Conservation (phyloP, 2,797 vertebrate species). For the Argentina silus region DNA sequence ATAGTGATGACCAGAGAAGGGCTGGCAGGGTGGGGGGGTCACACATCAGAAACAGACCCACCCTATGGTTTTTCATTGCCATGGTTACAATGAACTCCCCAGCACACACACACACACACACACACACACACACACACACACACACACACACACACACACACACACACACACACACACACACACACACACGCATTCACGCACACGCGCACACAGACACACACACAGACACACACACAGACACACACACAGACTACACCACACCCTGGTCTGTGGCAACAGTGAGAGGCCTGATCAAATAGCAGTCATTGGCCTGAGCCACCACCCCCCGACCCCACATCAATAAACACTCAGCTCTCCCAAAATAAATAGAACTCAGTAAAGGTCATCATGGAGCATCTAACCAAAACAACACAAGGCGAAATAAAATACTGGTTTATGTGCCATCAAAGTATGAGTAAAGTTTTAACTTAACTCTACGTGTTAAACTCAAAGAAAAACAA, state of each 20-base stretch:
- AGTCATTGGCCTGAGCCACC: constrained; percentile 37
- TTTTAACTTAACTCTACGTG: constrained; percentile 16
- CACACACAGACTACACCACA: neutral
- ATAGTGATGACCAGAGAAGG: no score
- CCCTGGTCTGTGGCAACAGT: constrained; percentile 34
- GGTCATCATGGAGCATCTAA: constrained; percentile 44
- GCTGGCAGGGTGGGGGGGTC: no score
- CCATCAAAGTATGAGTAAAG: constrained; percentile 20
- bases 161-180: neutral
- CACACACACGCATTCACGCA: no score
- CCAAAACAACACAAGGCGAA: constrained; percentile 20
- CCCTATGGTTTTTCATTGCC: neutral
- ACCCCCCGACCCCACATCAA: neutral
- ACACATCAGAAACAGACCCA: neutral
- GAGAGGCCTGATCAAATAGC: constrained; percentile 60
- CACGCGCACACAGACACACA: neutral
- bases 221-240: neutral
- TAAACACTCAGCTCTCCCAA: constrained; percentile 20
- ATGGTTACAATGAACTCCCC: neutral
- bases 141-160: neutral
- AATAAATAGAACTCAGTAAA: constrained; percentile 50
- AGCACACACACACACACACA: neutral
- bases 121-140: neutral
- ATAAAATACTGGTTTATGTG: constrained; percentile 28
- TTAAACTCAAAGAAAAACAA: neutral